Evolutionary conservation across 92 coral and sea anemone species (phyloP).

Genomic region (Hydrozoanthus gracilis): DNA sequence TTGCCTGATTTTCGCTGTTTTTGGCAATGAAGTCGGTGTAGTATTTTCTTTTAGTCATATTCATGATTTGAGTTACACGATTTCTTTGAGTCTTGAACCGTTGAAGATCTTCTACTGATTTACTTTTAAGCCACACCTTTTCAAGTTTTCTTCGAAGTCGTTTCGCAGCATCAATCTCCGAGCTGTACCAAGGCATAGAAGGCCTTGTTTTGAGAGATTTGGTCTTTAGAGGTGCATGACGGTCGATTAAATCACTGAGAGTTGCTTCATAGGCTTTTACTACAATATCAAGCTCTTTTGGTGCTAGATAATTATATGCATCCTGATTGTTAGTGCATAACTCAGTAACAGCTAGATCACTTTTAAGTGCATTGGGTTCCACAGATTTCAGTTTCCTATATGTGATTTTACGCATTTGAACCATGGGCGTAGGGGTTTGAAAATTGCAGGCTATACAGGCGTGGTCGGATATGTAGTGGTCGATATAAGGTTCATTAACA

Average conservation of each 20-base stretch:
- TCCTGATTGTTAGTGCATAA: constrained; percentile 27
- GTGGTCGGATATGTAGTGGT: constrained; percentile 44
- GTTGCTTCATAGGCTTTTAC: constrained; percentile 36
- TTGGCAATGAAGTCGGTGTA: neutral
- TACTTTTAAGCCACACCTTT: constrained; percentile 19
- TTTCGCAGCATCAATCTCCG: constrained; percentile 18
- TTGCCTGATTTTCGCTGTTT: constrained; percentile 11
- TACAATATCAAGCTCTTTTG: constrained; percentile 23
- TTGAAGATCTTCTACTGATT: constrained; percentile 16
- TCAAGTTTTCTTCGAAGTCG: constrained; percentile 9
- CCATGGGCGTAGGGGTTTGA: neutral
- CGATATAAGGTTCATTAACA: neutral
- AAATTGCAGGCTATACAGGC: constrained; percentile 26
- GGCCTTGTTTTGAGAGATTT: constrained; percentile 31
- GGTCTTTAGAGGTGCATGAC: constrained; percentile 46
- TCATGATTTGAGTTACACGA: constrained; percentile 11
- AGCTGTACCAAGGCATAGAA: constrained; percentile 21
- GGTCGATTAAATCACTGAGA: constrained; percentile 2
- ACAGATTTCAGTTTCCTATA: constrained; percentile 40
- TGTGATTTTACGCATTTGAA: constrained; percentile 6
- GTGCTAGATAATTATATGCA: neutral
- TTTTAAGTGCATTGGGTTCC: neutral
- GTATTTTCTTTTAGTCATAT: constrained; percentile 17
- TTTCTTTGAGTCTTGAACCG: constrained; percentile 11
- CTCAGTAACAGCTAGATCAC: constrained; percentile 20